Conservation (phyloP, 2,797 vertebrate genomes). For the Spinibarbus caldwelli region DNA sequence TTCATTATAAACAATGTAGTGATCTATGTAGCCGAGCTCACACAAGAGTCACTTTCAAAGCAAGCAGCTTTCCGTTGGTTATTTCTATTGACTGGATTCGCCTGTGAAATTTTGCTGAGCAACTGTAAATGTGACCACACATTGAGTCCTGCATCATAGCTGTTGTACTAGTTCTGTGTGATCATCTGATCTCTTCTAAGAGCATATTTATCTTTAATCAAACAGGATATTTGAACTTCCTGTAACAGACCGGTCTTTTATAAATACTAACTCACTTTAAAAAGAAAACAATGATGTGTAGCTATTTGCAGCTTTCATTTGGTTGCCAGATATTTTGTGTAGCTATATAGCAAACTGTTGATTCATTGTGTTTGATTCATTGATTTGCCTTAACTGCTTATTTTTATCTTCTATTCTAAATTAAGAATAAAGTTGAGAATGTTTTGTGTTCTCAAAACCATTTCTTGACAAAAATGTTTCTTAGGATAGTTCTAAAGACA, state of each 20-base stretch:
- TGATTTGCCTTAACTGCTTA: not conserved
- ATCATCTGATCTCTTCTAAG: not conserved
- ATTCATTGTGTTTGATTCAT: not conserved
- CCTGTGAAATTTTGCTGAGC: not conserved
- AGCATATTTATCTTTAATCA: not conserved
- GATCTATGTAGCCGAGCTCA: not conserved
- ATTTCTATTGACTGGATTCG: not conserved
- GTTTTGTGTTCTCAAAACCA: not conserved
- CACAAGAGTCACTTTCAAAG: not conserved
- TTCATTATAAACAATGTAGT: not conserved
- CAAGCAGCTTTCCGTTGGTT: not conserved
- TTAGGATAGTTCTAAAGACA: not conserved
- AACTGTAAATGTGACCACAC: not conserved
- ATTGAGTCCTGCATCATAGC: not conserved
- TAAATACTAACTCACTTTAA: not conserved
- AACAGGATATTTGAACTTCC: constrained; percentile 21
- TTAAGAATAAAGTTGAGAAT: not conserved
- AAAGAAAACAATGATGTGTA: not conserved
- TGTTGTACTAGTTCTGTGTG: not conserved
- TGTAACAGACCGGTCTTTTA: not conserved
- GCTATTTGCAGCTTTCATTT: not conserved
- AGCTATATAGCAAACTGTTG: not conserved
- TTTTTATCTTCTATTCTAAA: not conserved
- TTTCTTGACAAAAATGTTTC: not conserved
- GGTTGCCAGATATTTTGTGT: not conserved